These are phyloP conservation scores for Heliconius hermathena DNA, from an alignment of 1,140 invertebrate genomes.

Conservation along the genomic window DNA sequence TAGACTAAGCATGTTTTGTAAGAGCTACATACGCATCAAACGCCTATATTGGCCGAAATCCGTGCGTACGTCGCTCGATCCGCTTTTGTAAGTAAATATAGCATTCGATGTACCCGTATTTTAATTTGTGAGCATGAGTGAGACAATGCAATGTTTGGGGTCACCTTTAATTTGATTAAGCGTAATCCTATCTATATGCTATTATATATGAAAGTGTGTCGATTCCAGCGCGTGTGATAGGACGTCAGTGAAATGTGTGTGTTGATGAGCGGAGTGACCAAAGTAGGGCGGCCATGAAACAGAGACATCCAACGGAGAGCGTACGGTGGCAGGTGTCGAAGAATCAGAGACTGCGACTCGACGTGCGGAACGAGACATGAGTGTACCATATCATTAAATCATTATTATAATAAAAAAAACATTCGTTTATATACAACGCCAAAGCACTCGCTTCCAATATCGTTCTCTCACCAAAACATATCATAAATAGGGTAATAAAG, in stretches of 20 bases:
- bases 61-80: constrained; percentile 35
- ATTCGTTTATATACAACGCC: constrained; percentile 58
- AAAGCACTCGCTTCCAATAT: constrained; percentile 79
- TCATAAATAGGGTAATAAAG: constrained; percentile 68
- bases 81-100: constrained; percentile 46
- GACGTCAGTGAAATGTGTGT: constrained; percentile 54
- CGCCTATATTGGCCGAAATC: neutral
- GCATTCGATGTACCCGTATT: constrained; percentile 46
- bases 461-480: constrained; percentile 71
- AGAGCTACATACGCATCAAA: constrained; percentile 29
- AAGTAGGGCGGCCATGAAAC: constrained; percentile 79
- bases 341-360: constrained; percentile 75
- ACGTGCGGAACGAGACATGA: constrained; percentile 78
- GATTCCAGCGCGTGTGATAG: constrained; percentile 33
- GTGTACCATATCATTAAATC: constrained; percentile 39
- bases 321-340: constrained; percentile 74
- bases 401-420: constrained; percentile 42
- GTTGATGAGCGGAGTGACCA: constrained; percentile 67
- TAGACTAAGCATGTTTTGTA: constrained; percentile 49
- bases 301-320: constrained; percentile 65
- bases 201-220: neutral
- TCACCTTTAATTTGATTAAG: constrained; percentile 52
- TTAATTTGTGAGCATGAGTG: constrained; percentile 49
- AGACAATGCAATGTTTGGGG: constrained; percentile 54
- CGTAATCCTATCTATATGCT: constrained; percentile 38